Evolutionary conservation across 2,113 vertebrate species (phyloP).

Genomic region (Bucco capensis): DNA sequence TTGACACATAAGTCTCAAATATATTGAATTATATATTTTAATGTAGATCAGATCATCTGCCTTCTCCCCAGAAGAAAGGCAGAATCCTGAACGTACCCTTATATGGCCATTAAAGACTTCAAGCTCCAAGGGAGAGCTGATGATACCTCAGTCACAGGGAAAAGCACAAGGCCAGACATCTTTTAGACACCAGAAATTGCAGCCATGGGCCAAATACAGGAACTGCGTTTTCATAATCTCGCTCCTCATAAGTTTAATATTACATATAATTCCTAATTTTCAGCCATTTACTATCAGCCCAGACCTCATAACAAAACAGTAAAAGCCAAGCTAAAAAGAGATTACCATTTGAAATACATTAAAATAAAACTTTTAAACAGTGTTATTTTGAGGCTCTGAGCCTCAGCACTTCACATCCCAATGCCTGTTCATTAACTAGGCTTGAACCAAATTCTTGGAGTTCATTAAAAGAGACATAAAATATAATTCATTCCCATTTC

Average conservation of each 20-base stretch:
- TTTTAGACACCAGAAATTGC: not conserved
- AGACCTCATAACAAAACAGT: not conserved
- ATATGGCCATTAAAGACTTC: not conserved
- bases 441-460: not conserved
- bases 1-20: not conserved
- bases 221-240: not conserved
- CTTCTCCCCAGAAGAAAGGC: not conserved
- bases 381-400: not conserved
- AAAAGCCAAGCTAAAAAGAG: not conserved
- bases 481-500: not conserved
- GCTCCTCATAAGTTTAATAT: not conserved
- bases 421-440: not conserved
- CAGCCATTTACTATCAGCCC: not conserved
- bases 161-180: not conserved
- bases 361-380: not conserved
- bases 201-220: not conserved
- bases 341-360: not conserved
- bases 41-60: not conserved
- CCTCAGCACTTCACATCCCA: not conserved
- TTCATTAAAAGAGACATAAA: not conserved
- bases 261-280: not conserved
- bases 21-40: not conserved
- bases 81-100: not conserved
- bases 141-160: not conserved
- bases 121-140: not conserved